A percentile compares a stretch with the other conserved stretches of the same genome.
These are phyloP conservation scores for Buathra laborator DNA, from an alignment of 2,888 invertebrate species.

Conservation along the genomic window DNA sequence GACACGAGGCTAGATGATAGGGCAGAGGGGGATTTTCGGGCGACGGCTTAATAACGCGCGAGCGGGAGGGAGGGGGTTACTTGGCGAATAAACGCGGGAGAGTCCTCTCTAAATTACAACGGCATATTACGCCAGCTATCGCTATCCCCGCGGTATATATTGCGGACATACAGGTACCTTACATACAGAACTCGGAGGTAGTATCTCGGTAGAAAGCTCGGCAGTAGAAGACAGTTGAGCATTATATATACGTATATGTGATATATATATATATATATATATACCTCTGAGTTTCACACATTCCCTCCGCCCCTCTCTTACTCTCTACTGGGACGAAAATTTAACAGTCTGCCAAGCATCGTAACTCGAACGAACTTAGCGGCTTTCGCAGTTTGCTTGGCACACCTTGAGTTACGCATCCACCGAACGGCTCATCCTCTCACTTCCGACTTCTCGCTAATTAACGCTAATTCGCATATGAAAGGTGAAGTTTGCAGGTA, in stretches of 20 bases:
- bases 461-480: constrained; percentile 70
- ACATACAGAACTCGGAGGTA: constrained; percentile 16
- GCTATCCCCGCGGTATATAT: constrained; percentile 26
- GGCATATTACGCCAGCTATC: constrained; percentile 58
- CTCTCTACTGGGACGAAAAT: constrained; percentile 62
- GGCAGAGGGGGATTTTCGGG: constrained; percentile 12
- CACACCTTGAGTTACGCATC: constrained; percentile 63
- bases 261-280: constrained; percentile 1
- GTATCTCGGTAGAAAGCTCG: constrained; percentile 6
- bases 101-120: constrained; percentile 65
- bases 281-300: not conserved
- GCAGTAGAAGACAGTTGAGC: constrained; percentile 20
- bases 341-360: constrained; percentile 67
- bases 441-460: constrained; percentile 59
- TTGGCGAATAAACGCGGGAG: constrained; percentile 67
- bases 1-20: constrained; percentile 11
- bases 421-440: constrained; percentile 43
- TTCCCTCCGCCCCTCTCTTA: constrained; percentile 22
- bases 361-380: constrained; percentile 69
- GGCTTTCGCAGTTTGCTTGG: constrained; percentile 67
- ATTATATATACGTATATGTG: not conserved
- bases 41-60: constrained; percentile 59
- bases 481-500: constrained; percentile 65
- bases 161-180: constrained; percentile 16
- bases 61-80: constrained; percentile 42